Base-by-base conservation (phyloP, 2,113 vertebrate genomes). In the Sisor rabdophorus region DNA sequence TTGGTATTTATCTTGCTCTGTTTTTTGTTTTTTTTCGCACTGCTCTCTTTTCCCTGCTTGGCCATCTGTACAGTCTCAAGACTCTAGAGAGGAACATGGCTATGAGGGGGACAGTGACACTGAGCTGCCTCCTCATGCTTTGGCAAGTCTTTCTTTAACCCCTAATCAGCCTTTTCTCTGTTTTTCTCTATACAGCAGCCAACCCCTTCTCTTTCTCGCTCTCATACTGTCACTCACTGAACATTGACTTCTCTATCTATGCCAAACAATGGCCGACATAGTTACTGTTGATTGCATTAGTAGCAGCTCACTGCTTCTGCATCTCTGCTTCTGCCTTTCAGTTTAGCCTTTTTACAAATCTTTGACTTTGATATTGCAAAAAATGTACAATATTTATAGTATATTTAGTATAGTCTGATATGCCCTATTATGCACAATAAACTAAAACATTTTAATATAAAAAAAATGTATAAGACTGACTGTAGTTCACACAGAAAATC, bases 101-200 rank as follows among this genome's bases (percentile, higher is more conserved):
- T 94, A 90, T 91, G 92, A 92, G 90, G 93, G 92, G 90, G 93
- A 93, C 86, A 92, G 89, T 88, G 94, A 94, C 87, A 89, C 91
- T 89, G 94, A 96, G 84, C 93, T 92, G 93, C 91, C 86, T 52
- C 80, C 86, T 80, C 78, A 52, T 64, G 68, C 88, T 84, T 82
- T 89, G 95, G 94, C 96, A 96, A 97, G 94, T 98, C 87, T 85
- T 85, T 89, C 15, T 74, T 82, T 61, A 65, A 75, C 78, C 73
- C 68, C 89, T 71, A 54, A 22, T 36, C 15, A 36, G n/a, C 70
- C 75, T 67, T 78, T 52, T 65, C 55, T 53, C 22, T 53, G 50
- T 77, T 75, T 65, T 32, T 36, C 26, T 50, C 61, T 74, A 61
- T 19, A 2, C 69, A 67, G n/a, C 32, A 2, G 36, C 71, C 40